Evolutionary conservation across 1,140 invertebrate genomes (phyloP), one percentile per base, ranked within the genome.

Genomic region (Myzus persicae): DNA sequence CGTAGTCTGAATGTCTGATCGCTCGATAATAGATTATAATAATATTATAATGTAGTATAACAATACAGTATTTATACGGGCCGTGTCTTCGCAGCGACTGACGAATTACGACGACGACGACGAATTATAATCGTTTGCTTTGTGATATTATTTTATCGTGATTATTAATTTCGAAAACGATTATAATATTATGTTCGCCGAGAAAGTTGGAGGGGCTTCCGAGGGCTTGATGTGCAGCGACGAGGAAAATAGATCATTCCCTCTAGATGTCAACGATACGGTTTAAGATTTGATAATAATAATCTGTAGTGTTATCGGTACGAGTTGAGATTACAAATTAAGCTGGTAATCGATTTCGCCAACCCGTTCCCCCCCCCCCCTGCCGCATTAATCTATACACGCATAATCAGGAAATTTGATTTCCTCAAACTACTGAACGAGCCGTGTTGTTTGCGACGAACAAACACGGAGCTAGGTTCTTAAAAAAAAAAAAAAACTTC

Each of bases 201-300:
- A 44, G 26, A 46, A 14, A 4, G 42, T 44, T 26, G 4, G 84
- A n/a, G 26, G 14, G 24, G 40, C 4, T 85, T n/a, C 24, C 26
- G 9, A 44, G 31, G 40, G 26, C 11, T 85, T 44, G 31, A 0
- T 44, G 42, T 85, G 42, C 40, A 85, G 1, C 31, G 4, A 44
- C 38, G 84, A 40, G 31, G 84, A 85, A 85, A 44, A 85, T 85
- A 85, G 42, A 85, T 46, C 84, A n/a, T 85, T n/a, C 84, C 84
- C 42, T 85, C 7, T 42, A 44, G 40, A 85, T 44, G 84, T 44
- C 40, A 84, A 84, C 38, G 82, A 84, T 84, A 84, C 11, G 84
- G 84, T 44, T 31, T 85, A 31, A 31, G 40, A 42, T 85, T 8
- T 85, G 26, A 44, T 85, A 44, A 46, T 85, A 44, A 46, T 85